Evolutionary conservation across 2,888 invertebrate species (phyloP).

Genomic region (Amorpha juglandis): DNA sequence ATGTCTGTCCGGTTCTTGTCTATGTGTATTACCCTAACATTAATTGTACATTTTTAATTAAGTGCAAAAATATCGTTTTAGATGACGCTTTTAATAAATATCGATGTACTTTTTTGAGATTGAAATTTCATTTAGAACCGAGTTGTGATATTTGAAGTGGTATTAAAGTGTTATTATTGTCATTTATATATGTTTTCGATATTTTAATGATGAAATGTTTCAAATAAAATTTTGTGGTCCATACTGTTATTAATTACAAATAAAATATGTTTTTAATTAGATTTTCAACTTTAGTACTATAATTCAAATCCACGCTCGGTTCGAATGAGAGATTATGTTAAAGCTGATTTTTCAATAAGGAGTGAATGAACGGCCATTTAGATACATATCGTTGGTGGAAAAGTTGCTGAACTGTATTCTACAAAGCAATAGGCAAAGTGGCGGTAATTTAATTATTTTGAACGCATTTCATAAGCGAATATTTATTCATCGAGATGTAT

Average conservation of each 20-base stretch:
- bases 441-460: slow-evolving; percentile 33
- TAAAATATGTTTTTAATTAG: neutral
- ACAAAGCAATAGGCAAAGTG: slow-evolving; percentile 25
- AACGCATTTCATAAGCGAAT: slow-evolving; percentile 5
- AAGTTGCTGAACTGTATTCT: slow-evolving; percentile 48
- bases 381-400: slow-evolving; percentile 64
- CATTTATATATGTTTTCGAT: neutral
- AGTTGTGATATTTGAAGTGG: neutral
- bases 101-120: slow-evolving; percentile 15
- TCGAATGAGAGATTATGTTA: neutral
- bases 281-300: neutral
- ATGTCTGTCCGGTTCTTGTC: slow-evolving; percentile 21
- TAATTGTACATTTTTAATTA: slow-evolving; percentile 8
- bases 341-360: slow-evolving; percentile 6
- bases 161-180: neutral
- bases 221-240: too few relatives aligned
- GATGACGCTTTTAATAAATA: slow-evolving; percentile 10
- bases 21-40: slow-evolving; percentile 16
- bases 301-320: neutral
- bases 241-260: neutral
- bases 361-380: slow-evolving; percentile 51
- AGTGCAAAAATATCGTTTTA: slow-evolving; percentile 23
- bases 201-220: neutral
- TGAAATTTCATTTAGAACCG: slow-evolving; percentile 23
- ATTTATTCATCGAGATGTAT: neutral